These are phyloP conservation scores for Drosophila monieri DNA, from an alignment of 2,888 invertebrate species.

Conservation along the genomic window DNA sequence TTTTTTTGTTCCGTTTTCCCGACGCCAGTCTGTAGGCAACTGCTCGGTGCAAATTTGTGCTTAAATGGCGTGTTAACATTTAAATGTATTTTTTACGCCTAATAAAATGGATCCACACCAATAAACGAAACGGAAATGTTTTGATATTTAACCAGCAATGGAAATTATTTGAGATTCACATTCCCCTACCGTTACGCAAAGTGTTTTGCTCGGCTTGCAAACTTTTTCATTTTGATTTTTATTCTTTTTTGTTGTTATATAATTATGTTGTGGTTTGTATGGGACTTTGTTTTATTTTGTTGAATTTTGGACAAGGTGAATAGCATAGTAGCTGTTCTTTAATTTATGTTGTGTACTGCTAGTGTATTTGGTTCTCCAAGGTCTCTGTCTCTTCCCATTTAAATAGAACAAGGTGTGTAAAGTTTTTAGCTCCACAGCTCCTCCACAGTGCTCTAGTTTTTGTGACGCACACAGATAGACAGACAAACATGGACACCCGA, in stretches of 20 bases:
- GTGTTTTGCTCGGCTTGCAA: neutral
- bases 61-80: slow-evolving; percentile 79
- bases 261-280: neutral
- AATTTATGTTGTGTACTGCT: neutral
- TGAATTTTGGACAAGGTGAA: neutral
- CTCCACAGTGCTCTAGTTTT: too few species aligned
- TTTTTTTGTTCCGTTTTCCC: slow-evolving; percentile 28
- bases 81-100: slow-evolving; percentile 76
- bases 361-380: neutral
- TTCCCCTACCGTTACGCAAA: neutral
- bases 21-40: slow-evolving; percentile 49
- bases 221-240: neutral
- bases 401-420: too few species aligned
- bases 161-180: neutral
- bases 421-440: too few species aligned
- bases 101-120: slow-evolving; percentile 67
- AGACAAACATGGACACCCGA: neutral
- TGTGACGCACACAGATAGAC: neutral
- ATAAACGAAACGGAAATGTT: slow-evolving; percentile 48
- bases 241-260: neutral
- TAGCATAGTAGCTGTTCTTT: neutral
- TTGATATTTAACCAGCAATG: slow-evolving; percentile 32
- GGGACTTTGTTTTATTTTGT: neutral
- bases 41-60: slow-evolving; percentile 61
- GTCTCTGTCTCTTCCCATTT: neutral